Evolutionary conservation across 2,113 vertebrate species (phyloP), one percentile per base, ranked within the genome.

Genomic region (Mormyrus lacerda): DNA sequence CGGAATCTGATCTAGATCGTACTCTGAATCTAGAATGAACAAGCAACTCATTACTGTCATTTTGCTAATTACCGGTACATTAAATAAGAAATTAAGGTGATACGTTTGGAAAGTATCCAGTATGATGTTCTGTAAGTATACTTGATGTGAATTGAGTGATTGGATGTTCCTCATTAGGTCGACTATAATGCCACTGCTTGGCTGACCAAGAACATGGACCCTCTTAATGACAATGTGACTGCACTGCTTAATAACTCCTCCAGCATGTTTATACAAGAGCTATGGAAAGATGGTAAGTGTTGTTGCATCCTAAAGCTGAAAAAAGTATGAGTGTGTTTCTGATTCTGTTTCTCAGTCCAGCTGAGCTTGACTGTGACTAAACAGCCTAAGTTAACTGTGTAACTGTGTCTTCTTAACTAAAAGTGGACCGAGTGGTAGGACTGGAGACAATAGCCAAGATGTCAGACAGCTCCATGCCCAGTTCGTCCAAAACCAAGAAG

Each of bases 151-250:
- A 88, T 53, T 19, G 3, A 45, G 35, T 42, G 79, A 53, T 55
- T 35, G 50, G 51, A 11, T 6, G 42, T 88, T 83, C 42, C 88
- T 82, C 88, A 90, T 35, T 90, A 98, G 97, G 97, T 98, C 88
- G 95, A 96, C 91, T 98, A 98, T 91, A 97, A 97, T 0, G 97
- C 97, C 7, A 94, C 79, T 0, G 94, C 96, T 90, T 98, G 97
- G 97, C 94, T 98, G 90, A 98, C 97, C 58, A 98, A 98, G 94
- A 98, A 98, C 93, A 98, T 98, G 97, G 97, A 98, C 89, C 97
- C 97, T 0, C 94, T 98, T 45, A 98, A 97, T 0, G 97, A 98
- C 93, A 98, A 98, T 0, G 97, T 97, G 91, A 97, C 96, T 0
- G 87, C 97, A 15, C 93, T 98, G 82, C 95, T 98, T 48, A 97